A percentile compares a stretch with the other conserved stretches of the same genome.
Evolutionary conservation across 2,113 vertebrate species (phyloP).

Genomic region (Zosterops japonicus): DNA sequence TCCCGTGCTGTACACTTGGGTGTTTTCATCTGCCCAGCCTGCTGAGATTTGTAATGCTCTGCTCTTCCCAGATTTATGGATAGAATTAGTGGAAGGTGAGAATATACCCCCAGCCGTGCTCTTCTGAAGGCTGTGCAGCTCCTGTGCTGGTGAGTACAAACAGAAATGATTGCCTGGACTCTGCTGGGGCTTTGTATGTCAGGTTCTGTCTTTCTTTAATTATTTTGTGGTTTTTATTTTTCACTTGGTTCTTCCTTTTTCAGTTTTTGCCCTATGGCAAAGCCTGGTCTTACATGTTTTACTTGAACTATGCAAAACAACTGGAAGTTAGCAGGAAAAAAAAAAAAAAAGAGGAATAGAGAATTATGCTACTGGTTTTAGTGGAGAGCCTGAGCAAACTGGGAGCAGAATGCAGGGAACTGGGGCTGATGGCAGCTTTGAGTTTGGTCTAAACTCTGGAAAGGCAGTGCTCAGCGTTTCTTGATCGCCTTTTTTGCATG

Average conservation of each 20-base stretch:
- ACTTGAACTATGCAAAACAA: not conserved
- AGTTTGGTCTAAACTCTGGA: not conserved
- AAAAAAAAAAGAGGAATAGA: not conserved
- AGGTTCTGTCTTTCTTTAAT: not conserved
- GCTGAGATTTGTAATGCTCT: not conserved
- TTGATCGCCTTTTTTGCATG: not conserved
- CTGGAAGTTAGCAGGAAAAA: not conserved
- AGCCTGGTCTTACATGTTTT: not conserved
- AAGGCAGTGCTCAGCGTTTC: not conserved
- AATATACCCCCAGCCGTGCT: not conserved
- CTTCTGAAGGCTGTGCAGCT: not conserved
- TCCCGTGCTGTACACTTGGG: not conserved
- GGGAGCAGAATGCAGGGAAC: not conserved
- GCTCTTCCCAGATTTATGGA: not conserved
- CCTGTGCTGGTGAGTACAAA: not conserved
- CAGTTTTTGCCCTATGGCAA: not conserved
- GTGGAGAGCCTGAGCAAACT: not conserved
- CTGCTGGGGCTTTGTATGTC: not conserved
- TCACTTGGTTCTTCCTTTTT: not conserved
- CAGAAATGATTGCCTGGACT: not conserved
- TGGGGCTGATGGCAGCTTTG: not conserved
- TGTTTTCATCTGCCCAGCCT: not conserved
- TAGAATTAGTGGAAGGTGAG: not conserved
- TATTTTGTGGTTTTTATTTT: not conserved
- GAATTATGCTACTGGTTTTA: not conserved